phyloP scores from a whole-genome alignment of 2,888 invertebrate species.

The Schrankia costaestrigalis region DNA sequence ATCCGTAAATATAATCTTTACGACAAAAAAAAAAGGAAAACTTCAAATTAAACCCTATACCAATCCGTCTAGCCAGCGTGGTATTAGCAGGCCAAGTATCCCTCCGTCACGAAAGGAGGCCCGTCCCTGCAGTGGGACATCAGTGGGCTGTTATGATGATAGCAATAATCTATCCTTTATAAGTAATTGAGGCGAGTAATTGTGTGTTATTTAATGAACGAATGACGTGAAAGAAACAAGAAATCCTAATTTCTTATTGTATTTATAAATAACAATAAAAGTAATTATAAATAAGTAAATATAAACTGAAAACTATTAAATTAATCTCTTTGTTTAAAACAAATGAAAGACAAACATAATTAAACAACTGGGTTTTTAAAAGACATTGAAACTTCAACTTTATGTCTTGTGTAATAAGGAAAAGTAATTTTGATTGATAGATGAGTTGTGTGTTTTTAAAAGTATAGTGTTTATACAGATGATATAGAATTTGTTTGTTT shows the following conservation, averaged over 20 bases:
- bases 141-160: too few relatives aligned
- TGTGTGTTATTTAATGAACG: constrained; percentile 37
- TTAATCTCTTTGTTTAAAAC: constrained; percentile 50
- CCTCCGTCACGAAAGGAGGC: too few relatives aligned
- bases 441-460: constrained; percentile 2
- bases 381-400: constrained; percentile 15
- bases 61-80: too few relatives aligned
- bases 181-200: too few relatives aligned
- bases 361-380: constrained; percentile 3
- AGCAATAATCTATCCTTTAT: too few relatives aligned
- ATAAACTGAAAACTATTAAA: constrained; percentile 50
- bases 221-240: constrained; percentile 40
- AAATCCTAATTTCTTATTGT: constrained; percentile 58
- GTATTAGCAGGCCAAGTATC: too few relatives aligned
- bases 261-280: constrained; percentile 39
- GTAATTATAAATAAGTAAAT: constrained; percentile 38
- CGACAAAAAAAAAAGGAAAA: too few relatives aligned
- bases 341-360: constrained; percentile 21
- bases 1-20: too few relatives aligned
- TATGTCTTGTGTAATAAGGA: neutral
- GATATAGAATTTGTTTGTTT: constrained; percentile 41
- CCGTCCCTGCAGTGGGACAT: too few relatives aligned
- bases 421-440: neutral
- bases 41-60: too few relatives aligned
- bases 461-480: constrained; percentile 48